Base-by-base conservation (phyloP, 1,140 invertebrate genomes). In the Drosophila navojoa region DNA sequence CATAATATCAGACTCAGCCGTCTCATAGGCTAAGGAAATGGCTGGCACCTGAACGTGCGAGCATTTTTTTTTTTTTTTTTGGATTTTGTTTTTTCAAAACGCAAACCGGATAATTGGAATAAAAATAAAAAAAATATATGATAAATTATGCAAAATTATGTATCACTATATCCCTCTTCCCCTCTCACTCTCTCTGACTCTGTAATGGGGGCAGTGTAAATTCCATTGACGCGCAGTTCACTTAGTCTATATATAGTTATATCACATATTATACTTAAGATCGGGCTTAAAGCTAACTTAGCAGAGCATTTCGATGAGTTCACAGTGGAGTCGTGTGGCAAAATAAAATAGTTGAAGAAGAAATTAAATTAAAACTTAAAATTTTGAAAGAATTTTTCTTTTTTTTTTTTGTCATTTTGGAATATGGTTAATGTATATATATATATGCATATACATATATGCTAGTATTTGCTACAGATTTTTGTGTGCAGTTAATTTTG, bases 1-100 rank as follows among this genome's bases (percentile, higher is more conserved):
- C 99, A 99, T 99, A 94, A 99, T 99, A 96, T 99, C 99, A 93
- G 97, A 98, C 95, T 99, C 99, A 91, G 99, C 98, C 94, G 98
- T 96, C 95, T 99, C 99, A 95, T 99, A 99, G 93, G 99, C 98
- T 94, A 99, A 95, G 91, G 99, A 99, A 95, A 99, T 99, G 94
- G 99, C 99, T 93, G 98, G 99, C 93, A 99, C 96, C 97, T 98
- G 94, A 73, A 54, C 61, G 82, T 73, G 76, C 82, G 50, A 81
- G 60, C 71, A 67, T 38, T 11, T 70, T 73, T 71, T 29, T 35
- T 35, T 35, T 35, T 22, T 0, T 1, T 22, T 22, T 22, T 19
- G 19, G 4, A 9, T 35, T 38, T 38, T 38, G 10, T 38, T 38
- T 13, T 38, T 38, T 38, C 32, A 38, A 80, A 68, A 58, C 13